phyloP scores from a whole-genome alignment of 37 sponge, comb jelly and placozoan species.

The Spongilla lacustris region DNA sequence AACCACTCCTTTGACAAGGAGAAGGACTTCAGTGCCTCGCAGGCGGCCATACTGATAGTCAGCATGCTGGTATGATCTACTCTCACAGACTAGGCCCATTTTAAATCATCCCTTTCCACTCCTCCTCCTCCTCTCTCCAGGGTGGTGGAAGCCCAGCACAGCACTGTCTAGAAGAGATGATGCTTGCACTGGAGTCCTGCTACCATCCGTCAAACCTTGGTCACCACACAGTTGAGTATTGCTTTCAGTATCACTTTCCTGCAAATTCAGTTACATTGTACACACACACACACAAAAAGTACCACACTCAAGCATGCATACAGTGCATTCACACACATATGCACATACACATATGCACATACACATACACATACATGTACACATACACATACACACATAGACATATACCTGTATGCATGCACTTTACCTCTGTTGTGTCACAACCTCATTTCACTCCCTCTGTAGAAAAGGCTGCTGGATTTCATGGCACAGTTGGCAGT shows the following conservation, averaged over 20 bases:
- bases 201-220: conserved; percentile 94
- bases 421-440: no score
- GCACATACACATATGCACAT: neutral
- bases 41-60: conserved; percentile 45
- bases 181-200: conserved; percentile 81
- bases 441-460: neutral
- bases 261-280: neutral
- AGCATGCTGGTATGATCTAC: conserved; percentile 73
- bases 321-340: neutral
- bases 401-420: neutral
- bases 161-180: conserved; percentile 68
- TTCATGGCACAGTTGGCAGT: conserved; percentile 40
- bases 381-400: neutral
- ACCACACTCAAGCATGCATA: neutral
- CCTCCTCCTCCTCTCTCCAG: conserved; percentile 19
- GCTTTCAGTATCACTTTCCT: neutral
- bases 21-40: neutral
- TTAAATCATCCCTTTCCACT: neutral
- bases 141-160: conserved; percentile 63
- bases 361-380: neutral
- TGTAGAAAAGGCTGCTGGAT: conserved; percentile 52
- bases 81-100: no score
- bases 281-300: neutral
- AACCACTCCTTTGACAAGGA: neutral
- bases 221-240: conserved; percentile 58